These are phyloP conservation scores for Patella ulyssiponensis DNA, from an alignment of 2,888 invertebrate genomes.

Conservation along the genomic window DNA sequence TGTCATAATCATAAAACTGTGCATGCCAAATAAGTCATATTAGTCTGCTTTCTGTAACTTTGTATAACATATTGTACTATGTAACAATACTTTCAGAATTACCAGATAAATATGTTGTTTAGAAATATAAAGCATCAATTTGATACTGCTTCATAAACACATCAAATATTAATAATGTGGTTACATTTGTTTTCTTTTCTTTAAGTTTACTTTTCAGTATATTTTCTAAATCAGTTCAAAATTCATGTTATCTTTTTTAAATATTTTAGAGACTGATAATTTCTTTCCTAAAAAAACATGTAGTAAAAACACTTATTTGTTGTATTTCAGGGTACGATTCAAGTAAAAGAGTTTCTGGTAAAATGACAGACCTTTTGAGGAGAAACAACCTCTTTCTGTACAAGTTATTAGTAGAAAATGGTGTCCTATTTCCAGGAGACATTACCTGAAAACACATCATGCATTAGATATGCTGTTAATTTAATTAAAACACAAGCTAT, in stretches of 20 bases:
- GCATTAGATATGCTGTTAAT: not conserved
- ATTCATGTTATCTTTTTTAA: not conserved
- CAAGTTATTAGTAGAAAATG: constrained; percentile 1
- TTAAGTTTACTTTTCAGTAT: not conserved
- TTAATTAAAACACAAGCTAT: no score
- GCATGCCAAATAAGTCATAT: no score
- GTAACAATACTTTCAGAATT: no score
- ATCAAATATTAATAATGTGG: not conserved
- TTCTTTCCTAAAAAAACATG: not conserved
- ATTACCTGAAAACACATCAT: not conserved
- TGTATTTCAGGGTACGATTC: constrained; percentile 16
- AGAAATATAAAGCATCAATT: no score
- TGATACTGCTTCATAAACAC: not conserved
- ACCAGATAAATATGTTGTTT: no score
- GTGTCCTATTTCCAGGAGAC: constrained; percentile 8
- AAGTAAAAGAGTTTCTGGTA: constrained; percentile 10
- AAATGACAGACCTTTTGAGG: constrained; percentile 13
- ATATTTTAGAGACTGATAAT: not conserved
- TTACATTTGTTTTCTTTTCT: not conserved
- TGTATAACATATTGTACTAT: no score
- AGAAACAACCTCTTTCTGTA: constrained; percentile 6
- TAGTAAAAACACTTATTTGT: not conserved
- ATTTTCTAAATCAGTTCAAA: not conserved
- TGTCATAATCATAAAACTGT: no score
- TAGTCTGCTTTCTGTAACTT: no score